These are phyloP conservation scores for silkworm (Bombyx mori) DNA, from an alignment of 1,140 invertebrate species.

Conservation along the genomic window DNA sequence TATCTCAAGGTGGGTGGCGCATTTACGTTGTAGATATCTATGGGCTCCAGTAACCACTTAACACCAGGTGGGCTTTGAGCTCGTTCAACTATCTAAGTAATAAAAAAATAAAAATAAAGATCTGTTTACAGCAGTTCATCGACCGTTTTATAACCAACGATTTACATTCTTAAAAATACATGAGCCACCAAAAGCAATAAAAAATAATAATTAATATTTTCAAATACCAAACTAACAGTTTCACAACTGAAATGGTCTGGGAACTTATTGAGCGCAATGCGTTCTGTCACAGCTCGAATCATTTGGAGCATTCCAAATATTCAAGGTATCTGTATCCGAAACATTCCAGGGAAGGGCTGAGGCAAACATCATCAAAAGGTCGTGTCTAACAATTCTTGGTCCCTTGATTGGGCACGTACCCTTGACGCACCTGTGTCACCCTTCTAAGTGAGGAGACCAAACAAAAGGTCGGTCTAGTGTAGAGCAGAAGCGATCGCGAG, in stretches of 20 bases:
- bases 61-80: too few species aligned
- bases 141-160: too few species aligned
- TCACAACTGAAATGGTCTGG: neutral
- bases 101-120: too few species aligned
- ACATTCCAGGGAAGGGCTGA: slow-evolving; percentile 7
- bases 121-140: too few species aligned
- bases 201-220: too few species aligned
- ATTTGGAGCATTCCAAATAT: slow-evolving; percentile 4
- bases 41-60: too few species aligned
- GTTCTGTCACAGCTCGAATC: neutral
- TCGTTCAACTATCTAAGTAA: too few species aligned
- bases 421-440: slow-evolving; percentile 45
- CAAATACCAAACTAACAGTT: neutral
- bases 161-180: too few species aligned
- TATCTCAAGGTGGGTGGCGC: too few species aligned
- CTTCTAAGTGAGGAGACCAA: slow-evolving; percentile 25
- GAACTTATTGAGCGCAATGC: neutral
- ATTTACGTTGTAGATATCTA: too few species aligned
- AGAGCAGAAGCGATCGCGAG: slow-evolving; percentile 9
- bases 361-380: slow-evolving; percentile 50
- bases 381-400: slow-evolving; percentile 41
- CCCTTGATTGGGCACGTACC: slow-evolving; percentile 46
- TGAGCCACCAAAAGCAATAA: too few species aligned
- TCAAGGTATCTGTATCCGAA: neutral
- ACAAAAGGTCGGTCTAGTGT: slow-evolving; percentile 28